Conservation (phyloP, 1,140 invertebrate genomes). For the Eriocheir sinensis region DNA sequence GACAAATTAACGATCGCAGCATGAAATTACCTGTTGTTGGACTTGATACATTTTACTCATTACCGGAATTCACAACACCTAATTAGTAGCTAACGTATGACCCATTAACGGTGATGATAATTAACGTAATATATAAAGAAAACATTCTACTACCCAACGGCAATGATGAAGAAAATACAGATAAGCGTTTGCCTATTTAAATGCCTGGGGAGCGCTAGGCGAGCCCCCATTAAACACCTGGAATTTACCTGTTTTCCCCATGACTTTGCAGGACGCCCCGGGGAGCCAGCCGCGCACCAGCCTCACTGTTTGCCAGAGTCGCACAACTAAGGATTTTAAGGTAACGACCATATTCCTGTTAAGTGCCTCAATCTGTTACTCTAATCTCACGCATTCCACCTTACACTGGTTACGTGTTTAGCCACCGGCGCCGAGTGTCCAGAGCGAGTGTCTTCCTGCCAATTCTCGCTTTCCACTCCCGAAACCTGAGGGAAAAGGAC, state of each 20-base stretch:
- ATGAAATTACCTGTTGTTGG: neutral
- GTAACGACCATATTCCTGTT: constrained; percentile 10
- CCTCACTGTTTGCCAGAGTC: constrained; percentile 2
- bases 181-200: neutral
- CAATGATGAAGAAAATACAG: no score
- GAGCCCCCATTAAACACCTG: constrained; percentile 7
- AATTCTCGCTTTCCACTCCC: neutral
- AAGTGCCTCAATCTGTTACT: constrained; percentile 23
- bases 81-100: neutral
- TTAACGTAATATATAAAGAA: neutral
- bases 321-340: constrained; percentile 25
- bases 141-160: no score
- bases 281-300: no score
- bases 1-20: neutral
- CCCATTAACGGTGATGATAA: neutral
- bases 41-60: neutral
- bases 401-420: neutral
- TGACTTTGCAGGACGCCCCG: neutral
- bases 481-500: neutral
- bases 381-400: constrained; percentile 10
- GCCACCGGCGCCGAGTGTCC: neutral
- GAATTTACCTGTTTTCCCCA: neutral
- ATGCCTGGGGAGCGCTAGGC: neutral
- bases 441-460: neutral
- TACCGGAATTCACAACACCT: neutral